Conservation (phyloP, 2,888 invertebrate genomes). For the Torymus texanus region DNA sequence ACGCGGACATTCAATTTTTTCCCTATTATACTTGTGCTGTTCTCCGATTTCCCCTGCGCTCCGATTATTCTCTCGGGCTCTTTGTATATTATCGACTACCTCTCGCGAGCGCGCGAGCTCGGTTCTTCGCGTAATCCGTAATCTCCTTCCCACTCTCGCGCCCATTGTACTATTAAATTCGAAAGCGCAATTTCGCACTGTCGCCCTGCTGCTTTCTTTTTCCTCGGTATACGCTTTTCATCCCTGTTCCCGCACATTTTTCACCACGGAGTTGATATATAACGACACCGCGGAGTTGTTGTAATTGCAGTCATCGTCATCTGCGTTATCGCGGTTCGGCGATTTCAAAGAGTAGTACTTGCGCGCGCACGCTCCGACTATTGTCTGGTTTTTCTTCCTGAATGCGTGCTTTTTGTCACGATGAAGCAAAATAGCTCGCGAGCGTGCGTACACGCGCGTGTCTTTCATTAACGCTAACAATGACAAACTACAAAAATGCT, state of each 20-base stretch:
- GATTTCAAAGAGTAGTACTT: conserved; percentile 18
- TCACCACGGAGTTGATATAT: not conserved
- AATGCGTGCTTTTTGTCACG: not conserved
- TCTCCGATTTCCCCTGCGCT: not conserved
- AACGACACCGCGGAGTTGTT: not conserved
- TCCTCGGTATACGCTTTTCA: not conserved
- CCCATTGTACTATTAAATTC: conserved; percentile 53
- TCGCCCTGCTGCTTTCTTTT: not conserved
- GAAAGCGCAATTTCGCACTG: conserved; percentile 36
- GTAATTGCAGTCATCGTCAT: conserved; percentile 55
- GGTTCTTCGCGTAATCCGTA: conserved; percentile 48
- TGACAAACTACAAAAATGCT: no score
- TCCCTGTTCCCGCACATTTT: not conserved
- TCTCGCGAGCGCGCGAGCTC: not conserved
- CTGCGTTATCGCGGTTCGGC: conserved; percentile 45
- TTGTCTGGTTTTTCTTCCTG: not conserved
- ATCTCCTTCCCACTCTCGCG: conserved; percentile 36
- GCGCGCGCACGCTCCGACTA: not conserved
- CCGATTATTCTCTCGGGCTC: not conserved
- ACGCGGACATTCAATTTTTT: conserved; percentile 32
- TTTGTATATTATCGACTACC: conserved; percentile 13
- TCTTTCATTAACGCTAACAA: no score
- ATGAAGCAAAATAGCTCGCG: no score
- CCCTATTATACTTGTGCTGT: conserved; percentile 20
- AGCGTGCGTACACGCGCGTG: no score